phyloP scores from a whole-genome alignment of 2,797 vertebrate genomes.

The Rhodeus uyekii region DNA sequence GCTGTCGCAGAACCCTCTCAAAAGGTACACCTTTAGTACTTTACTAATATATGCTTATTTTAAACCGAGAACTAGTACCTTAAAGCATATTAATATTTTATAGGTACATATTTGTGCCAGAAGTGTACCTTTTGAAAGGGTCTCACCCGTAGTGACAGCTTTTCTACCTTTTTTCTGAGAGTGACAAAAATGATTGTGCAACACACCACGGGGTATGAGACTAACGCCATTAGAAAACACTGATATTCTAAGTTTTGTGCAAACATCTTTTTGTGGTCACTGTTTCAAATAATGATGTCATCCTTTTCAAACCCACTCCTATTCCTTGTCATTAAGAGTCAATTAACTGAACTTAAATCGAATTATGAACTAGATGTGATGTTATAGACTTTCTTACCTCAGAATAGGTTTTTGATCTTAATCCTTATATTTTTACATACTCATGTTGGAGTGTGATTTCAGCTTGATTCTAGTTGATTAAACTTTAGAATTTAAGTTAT shows the following conservation, averaged over 20 bases:
- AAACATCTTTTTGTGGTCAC: background rate
- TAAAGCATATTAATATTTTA: background rate
- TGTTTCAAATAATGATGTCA: background rate
- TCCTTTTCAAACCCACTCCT: background rate
- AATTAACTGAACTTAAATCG: background rate
- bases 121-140: background rate
- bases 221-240: background rate
- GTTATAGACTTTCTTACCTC: background rate
- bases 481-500: background rate
- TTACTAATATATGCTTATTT: background rate
- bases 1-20: background rate
- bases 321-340: background rate
- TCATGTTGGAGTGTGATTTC: background rate
- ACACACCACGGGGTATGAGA: no score
- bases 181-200: no score
- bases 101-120: background rate
- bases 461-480: background rate
- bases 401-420: background rate
- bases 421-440: background rate
- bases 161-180: background rate
- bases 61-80: background rate
- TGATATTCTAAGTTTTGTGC: background rate
- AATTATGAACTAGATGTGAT: background rate
- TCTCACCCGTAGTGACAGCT: background rate
- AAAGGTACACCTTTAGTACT: background rate